Base-by-base conservation (phyloP, 2,797 vertebrate species). In the Gouania willdenowi region DNA sequence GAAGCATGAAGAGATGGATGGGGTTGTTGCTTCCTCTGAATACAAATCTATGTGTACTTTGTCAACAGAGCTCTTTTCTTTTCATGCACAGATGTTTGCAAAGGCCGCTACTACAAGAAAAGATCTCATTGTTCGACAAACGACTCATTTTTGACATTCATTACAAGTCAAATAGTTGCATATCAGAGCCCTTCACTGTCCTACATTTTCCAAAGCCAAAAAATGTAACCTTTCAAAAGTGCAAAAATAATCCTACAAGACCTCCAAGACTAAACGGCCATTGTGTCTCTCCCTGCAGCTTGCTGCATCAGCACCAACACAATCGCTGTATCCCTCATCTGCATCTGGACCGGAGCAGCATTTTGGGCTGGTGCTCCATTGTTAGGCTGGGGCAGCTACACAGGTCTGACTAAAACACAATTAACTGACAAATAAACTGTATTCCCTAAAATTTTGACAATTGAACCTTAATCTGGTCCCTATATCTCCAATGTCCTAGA, bases 321-420 rank as follows among this genome's bases (percentile, higher is more conserved):
- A 21, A 91, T 95, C 6, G 70, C 70, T 0, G 65, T 91, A 21
- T 84, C 88, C 1, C 60, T 95, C 42, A 45, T 89, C 30, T 88
- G 91, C 57, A 92, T 94, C 48, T 96, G 94, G 93, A 68, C 80
- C 1, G 90, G 89, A 40, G 88, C 91, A 1, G 48, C 86, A 57
- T 94, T 94, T 86, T 96, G 94, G 93, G 91, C 93, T 0, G 79
- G 71, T 11, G 91, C 92, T 33, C 93, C 93, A 1, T 25, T 96
- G 27, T 34, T 94, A 19, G 93, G 93, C 71, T 96, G 93, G 94
- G 93, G 92, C 57, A 94, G 92, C 70, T 95, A 91, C 66, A 94
- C 88, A 85, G 93, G 93, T 95, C 77, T 66, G 70, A 37, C 15
- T 39, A 19, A 60, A n/a, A n/a, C n/a, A n/a, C 24, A 26, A 10